Evolutionary conservation across 2,888 invertebrate genomes (phyloP).

Genomic region (Nomada fabriciana): DNA sequence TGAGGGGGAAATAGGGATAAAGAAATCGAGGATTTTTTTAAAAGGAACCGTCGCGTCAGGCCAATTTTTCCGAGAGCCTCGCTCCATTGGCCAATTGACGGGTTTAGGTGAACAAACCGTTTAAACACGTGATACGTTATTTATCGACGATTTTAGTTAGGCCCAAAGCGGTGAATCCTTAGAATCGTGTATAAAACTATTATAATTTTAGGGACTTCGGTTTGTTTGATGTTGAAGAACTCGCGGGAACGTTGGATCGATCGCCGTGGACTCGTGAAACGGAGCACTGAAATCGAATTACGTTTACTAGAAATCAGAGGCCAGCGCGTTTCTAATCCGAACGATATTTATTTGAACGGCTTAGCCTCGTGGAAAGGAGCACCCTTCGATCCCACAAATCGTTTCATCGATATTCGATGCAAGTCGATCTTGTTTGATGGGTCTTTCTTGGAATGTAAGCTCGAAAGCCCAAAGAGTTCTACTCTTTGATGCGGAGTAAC

Average conservation of each 20-base stretch:
- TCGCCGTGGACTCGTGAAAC: slow-evolving; percentile 57
- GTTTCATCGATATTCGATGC: neutral
- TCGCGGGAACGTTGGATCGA: slow-evolving; percentile 65
- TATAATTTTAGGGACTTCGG: slow-evolving; percentile 68
- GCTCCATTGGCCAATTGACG: slow-evolving; percentile 36
- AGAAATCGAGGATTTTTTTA: slow-evolving; percentile 61
- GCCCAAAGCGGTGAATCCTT: slow-evolving; percentile 39
- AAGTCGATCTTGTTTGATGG: neutral
- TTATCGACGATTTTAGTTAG: slow-evolving; percentile 57
- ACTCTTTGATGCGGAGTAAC: neutral
- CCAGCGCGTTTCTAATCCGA: neutral
- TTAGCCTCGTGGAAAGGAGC: neutral
- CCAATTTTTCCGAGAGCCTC: slow-evolving; percentile 47
- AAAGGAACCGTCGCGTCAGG: slow-evolving; percentile 34
- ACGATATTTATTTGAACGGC: slow-evolving; percentile 22
- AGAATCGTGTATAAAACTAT: slow-evolving; percentile 59
- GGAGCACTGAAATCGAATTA: slow-evolving; percentile 63
- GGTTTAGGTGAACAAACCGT: slow-evolving; percentile 44
- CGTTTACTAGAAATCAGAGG: slow-evolving; percentile 39
- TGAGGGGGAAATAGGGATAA: slow-evolving; percentile 41
- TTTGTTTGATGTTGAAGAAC: slow-evolving; percentile 74
- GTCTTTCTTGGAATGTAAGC: neutral
- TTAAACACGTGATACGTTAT: slow-evolving; percentile 61
- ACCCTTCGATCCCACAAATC: neutral
- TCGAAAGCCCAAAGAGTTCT: neutral